Evolutionary conservation across 2,113 vertebrate genomes (phyloP).

Genomic region (Talpa occidentalis): DNA sequence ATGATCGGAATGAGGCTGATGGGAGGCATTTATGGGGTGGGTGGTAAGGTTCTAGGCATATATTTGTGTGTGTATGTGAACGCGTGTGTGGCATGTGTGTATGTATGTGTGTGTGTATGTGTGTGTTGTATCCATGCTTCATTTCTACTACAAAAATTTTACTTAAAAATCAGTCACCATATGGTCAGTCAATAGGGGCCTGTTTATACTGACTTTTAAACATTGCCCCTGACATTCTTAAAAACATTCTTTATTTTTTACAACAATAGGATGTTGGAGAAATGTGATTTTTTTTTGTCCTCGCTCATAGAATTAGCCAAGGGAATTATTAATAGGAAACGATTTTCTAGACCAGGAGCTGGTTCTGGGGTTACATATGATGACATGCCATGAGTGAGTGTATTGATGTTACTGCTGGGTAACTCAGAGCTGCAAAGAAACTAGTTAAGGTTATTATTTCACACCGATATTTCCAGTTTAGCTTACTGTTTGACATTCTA

Average conservation of each 20-base stretch:
- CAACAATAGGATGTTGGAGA: background rate
- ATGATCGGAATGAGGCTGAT: background rate
- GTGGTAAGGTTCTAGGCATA: background rate
- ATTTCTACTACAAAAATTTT: background rate
- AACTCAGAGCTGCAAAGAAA: background rate
- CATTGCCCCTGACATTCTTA: background rate
- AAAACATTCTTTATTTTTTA: conserved; percentile 13
- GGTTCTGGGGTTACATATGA: background rate
- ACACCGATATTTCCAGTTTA: conserved; percentile 13
- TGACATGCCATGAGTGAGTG: background rate
- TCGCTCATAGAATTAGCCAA: background rate
- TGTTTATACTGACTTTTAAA: background rate
- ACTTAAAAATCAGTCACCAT: background rate
- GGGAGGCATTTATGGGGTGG: background rate
- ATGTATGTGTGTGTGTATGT: background rate
- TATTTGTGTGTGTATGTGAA: too few relatives aligned
- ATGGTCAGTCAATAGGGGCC: background rate
- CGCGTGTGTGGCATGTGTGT: too few relatives aligned
- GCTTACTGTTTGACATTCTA: background rate
- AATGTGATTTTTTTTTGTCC: background rate
- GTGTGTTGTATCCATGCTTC: background rate
- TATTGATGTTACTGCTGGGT: background rate
- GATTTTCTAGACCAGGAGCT: background rate
- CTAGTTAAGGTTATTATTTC: conserved; percentile 24
- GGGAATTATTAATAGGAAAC: background rate